Evolutionary conservation across 2,797 vertebrate genomes (phyloP), one percentile per base, ranked within the genome.

Genomic region (Orestias chungarensis): DNA sequence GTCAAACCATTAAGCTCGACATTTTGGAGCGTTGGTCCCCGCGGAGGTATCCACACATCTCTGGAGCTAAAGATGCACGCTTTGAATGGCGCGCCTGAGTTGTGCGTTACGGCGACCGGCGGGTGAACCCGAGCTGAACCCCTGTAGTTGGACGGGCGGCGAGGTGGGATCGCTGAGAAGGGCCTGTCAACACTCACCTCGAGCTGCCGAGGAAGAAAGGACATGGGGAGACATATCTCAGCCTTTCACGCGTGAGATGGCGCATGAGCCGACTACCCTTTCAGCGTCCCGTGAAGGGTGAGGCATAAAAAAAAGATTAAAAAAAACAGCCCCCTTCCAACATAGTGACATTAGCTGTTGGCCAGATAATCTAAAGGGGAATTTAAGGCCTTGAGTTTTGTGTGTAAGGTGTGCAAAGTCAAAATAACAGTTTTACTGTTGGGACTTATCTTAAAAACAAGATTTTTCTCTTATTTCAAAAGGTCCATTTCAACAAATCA

Each of bases 121-220:
- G 75, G 69, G 75, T 88, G 88, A 90, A 88, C 91, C 80, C 35
- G 23, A 59, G 74, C 3, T 86, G 85, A 90, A 89, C 88, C 81
- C 80, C 64, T 40, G 83, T 65, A 61, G 70, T 64, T 1, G n/a
- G 8, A 81, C 77, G 75, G 43, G 73, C 78, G 66, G 81, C 59
- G 73, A 14, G 20, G 42, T 75, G 78, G n/a, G 35, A 62, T 70
- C 82, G 78, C 69, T 72, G 71, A 72, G 79, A 82, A 80, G 78
- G 81, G 65, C 81, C 83, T 81, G 90, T 92, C 89, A 89, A 86
- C 87, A 78, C 85, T 74, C 20, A 70, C 82, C 72, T 69, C 65
- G 11, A 86, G 78, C 83, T 66, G 78, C 79, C 67, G 68, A 64
- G 31, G 68, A 66, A 64, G 57, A 80, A 75, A 86, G 85, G 71